Conservation (phyloP, 2,888 invertebrate species). For the Lasioglossum oenotherae region DNA sequence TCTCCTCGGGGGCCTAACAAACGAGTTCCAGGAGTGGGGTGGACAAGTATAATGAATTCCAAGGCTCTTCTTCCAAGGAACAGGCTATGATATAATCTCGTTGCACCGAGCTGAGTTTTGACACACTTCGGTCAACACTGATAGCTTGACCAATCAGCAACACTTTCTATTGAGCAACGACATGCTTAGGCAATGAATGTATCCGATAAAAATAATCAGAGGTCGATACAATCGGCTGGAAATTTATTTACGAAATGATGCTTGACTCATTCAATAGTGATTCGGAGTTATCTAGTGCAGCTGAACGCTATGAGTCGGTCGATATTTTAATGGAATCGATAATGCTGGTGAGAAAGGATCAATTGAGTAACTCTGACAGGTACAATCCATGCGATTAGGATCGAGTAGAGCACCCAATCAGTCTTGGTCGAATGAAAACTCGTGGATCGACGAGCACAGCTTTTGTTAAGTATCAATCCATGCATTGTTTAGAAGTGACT, state of each 20-base stretch:
- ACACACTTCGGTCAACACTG: neutral
- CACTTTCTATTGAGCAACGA: neutral
- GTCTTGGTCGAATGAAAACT: neutral
- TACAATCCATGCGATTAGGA: slow-evolving; percentile 1
- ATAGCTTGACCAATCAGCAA: neutral
- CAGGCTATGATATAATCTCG: neutral
- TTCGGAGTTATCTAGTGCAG: neutral
- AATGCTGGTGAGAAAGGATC: neutral
- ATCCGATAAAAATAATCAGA: neutral
- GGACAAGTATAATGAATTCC: neutral
- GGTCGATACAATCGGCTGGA: neutral
- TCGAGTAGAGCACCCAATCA: neutral
- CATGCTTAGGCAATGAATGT: neutral
- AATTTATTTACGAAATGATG: neutral
- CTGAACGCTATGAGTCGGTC: neutral
- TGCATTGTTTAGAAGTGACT: neutral
- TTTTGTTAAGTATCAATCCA: slow-evolving; percentile 7
- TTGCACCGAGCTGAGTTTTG: neutral
- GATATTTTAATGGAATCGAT: neutral
- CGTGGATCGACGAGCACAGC: neutral
- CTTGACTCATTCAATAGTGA: neutral
- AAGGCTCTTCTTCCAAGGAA: neutral
- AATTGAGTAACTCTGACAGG: neutral
- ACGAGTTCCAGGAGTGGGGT: neutral
- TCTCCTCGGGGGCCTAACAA: neutral